Conservation (phyloP, 2,888 invertebrate genomes). For the Trimorus sp. region DNA sequence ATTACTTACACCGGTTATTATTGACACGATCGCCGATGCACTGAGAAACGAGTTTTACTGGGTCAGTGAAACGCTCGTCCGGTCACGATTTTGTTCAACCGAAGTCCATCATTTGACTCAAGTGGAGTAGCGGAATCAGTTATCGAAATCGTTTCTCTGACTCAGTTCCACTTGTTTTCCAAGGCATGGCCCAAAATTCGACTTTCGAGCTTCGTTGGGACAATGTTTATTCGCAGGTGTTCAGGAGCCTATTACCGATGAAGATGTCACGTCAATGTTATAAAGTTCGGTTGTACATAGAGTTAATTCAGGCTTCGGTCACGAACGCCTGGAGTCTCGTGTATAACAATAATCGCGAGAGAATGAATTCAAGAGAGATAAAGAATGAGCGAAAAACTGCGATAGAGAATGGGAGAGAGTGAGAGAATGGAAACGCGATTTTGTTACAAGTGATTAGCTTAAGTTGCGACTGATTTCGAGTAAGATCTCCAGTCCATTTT, state of each 20-base stretch:
- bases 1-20: constrained; percentile 29
- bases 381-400: neutral
- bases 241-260: neutral
- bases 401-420: neutral
- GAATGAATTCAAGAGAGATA: neutral
- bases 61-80: too few relatives aligned
- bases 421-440: neutral
- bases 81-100: constrained; percentile 15
- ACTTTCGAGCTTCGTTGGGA: constrained; percentile 12
- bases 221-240: neutral
- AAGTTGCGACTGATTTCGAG: constrained; percentile 30
- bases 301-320: constrained; percentile 26
- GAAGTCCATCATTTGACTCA: too few relatives aligned
- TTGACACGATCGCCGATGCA: constrained; percentile 21
- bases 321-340: constrained; percentile 9
- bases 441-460: constrained; percentile 6
- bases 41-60: neutral
- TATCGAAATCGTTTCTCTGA: too few relatives aligned
- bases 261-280: constrained; percentile 23
- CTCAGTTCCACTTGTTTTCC: neutral
- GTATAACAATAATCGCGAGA: too few relatives aligned
- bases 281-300: constrained; percentile 30
- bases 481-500: constrained; percentile 13
- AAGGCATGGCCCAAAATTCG: too few relatives aligned
- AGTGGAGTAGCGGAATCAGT: too few relatives aligned